Percentiles rank a stretch among this genome's conserved stretches.
Conservation (phyloP, 2,797 vertebrate genomes). For the Enteromius paludinosus region DNA sequence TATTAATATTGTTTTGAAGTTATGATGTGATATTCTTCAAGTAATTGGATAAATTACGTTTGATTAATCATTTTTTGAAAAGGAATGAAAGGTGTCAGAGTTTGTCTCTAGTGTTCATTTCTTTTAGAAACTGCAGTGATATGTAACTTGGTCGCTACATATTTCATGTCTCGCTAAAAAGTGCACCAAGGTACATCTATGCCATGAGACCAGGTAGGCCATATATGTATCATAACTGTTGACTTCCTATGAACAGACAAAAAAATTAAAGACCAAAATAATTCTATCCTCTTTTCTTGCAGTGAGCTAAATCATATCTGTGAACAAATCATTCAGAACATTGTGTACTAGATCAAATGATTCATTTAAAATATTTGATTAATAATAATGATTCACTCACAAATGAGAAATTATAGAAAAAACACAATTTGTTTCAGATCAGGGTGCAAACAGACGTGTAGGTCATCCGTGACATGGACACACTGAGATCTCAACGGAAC, state of each 20-base stretch:
- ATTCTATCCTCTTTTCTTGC: neutral
- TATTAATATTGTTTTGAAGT: no score
- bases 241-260: neutral
- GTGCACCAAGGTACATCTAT: no score
- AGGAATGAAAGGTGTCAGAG: no score
- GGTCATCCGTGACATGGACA: conserved; percentile 10
- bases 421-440: conserved; percentile 13
- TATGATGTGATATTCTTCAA: no score
- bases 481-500: neutral
- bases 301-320: neutral
- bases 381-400: neutral
- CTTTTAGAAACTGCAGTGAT: no score
- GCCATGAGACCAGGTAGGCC: no score
- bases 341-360: neutral
- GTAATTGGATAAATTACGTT: no score
- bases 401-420: neutral
- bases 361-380: neutral
- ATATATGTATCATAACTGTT: no score
- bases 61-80: no score
- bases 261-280: neutral
- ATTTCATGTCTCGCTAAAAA: no score
- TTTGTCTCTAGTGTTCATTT: no score
- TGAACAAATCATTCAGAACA: neutral
- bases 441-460: neutral
- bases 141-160: no score